Conservation (phyloP, 2,888 invertebrate genomes). For the Strigamia maritima region DNA sequence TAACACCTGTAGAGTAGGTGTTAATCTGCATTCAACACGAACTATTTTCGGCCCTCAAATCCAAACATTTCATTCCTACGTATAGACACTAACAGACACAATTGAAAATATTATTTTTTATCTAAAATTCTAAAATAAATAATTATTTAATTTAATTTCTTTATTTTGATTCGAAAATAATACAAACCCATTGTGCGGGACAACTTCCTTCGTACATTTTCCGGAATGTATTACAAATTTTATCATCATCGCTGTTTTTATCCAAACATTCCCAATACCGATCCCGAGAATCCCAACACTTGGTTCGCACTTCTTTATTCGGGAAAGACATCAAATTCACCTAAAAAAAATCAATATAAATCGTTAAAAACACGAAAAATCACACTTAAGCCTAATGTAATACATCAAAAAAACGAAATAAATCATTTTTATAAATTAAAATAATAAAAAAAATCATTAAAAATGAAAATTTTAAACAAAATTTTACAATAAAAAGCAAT, state of each 20-base stretch:
- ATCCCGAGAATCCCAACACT: constrained; percentile 83
- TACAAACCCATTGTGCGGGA: constrained; percentile 50
- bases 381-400: too few species aligned
- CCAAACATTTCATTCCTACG: background rate
- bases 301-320: constrained; percentile 70
- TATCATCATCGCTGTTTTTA: constrained; percentile 56
- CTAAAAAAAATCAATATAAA: background rate
- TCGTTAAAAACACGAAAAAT: background rate
- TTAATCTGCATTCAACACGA: background rate
- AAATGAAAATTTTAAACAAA: background rate
- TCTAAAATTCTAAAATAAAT: background rate
- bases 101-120: background rate
- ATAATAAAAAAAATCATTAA: too few species aligned
- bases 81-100: too few species aligned
- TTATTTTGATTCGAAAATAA: background rate
- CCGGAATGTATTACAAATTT: constrained; percentile 66
- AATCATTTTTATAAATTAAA: too few species aligned
- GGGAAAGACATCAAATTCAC: constrained; percentile 58
- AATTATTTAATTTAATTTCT: background rate
- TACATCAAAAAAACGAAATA: background rate
- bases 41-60: background rate
- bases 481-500: too few species aligned
- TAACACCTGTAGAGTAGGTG: constrained; percentile 12
- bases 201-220: constrained; percentile 50
- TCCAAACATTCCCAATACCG: constrained; percentile 87